phyloP scores from a whole-genome alignment of 2,113 vertebrate genomes.

The Stictonetta naevosa region DNA sequence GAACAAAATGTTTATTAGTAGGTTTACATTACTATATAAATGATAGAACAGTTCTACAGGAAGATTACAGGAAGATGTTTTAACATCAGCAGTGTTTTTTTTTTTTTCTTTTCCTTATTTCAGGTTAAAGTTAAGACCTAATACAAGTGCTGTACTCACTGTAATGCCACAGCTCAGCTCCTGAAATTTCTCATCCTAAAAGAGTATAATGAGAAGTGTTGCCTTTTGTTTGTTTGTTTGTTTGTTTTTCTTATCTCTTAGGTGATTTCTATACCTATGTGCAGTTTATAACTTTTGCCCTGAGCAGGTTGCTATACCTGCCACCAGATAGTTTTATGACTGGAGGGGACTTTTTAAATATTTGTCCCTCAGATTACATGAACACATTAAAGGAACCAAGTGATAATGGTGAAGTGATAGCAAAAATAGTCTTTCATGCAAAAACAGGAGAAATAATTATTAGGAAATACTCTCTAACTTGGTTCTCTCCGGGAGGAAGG shows the following conservation, averaged over 20 bases:
- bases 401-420: not conserved
- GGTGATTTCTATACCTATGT: not conserved
- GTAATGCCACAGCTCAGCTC: not conserved
- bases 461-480: not conserved
- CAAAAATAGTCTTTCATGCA: not conserved
- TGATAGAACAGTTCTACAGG: not conserved
- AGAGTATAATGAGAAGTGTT: not conserved
- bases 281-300: not conserved
- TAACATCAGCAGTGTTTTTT: not conserved
- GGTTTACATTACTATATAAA: not conserved
- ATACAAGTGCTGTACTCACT: not conserved
- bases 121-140: not conserved
- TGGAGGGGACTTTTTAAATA: accelerated
- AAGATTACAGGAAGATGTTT: not conserved
- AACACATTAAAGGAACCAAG: not conserved
- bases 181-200: not conserved
- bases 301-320: not conserved
- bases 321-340: not conserved
- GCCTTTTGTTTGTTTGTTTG: not conserved
- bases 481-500: not conserved
- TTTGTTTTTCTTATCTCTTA: not conserved
- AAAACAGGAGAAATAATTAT: not conserved
- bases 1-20: not conserved
- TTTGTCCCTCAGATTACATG: not conserved
- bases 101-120: not conserved